A percentile compares a stretch with the other conserved stretches of the same genome.
phyloP scores from a whole-genome alignment of 2,113 vertebrate genomes.

The Pycnonotus jocosus region DNA sequence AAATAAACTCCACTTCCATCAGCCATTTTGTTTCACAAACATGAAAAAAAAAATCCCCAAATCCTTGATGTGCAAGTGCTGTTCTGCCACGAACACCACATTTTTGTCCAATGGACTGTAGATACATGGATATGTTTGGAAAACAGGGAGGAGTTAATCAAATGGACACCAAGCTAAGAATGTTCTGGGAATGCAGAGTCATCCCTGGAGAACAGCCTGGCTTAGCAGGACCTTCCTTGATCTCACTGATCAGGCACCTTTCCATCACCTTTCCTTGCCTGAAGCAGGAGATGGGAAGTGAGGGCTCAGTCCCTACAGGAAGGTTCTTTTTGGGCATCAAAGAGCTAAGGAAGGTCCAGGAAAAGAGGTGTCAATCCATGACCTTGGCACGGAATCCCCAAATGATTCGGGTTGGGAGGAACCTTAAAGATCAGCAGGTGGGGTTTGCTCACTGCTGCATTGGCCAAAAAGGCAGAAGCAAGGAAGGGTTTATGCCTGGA shows the following conservation, averaged over 20 bases:
- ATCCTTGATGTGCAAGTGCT: background rate
- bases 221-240: background rate
- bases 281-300: background rate
- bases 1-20: background rate
- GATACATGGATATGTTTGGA: no score
- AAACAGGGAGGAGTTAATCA: background rate
- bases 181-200: background rate
- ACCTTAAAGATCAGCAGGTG: background rate
- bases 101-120: background rate
- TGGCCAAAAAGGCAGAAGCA: background rate
- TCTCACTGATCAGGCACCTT: background rate
- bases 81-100: background rate
- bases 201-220: background rate
- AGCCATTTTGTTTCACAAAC: background rate
- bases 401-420: background rate
- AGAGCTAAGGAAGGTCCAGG: background rate
- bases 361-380: background rate
- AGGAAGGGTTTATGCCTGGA: background rate
- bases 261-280: background rate
- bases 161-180: background rate
- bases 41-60: background rate
- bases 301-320: background rate
- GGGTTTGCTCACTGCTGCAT: background rate
- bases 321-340: background rate
- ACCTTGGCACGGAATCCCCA: background rate